A percentile compares a stretch with the other conserved stretches of the same genome.
Evolutionary conservation across 2,113 vertebrate genomes (phyloP).

Genomic region (Artemisiospiza belli): DNA sequence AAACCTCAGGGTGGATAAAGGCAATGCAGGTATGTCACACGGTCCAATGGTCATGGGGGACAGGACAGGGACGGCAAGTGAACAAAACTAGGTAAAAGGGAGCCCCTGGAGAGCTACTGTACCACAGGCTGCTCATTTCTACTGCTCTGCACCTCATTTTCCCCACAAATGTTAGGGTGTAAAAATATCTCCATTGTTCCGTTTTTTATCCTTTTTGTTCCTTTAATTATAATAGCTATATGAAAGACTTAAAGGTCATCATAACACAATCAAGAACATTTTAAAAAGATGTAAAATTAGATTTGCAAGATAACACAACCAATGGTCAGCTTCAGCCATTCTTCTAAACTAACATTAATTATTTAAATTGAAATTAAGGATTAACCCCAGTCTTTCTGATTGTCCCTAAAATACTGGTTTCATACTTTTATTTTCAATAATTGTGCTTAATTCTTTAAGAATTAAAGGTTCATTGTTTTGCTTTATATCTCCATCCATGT

Average conservation of each 20-base stretch:
- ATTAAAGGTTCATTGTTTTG: background rate
- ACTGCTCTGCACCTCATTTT: background rate
- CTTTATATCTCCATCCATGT: background rate
- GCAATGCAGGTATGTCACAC: fast-evolving
- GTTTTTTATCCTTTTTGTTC: background rate
- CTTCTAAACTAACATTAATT: background rate
- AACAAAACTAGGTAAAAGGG: background rate
- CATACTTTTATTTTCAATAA: background rate
- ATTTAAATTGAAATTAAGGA: background rate
- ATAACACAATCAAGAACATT: background rate
- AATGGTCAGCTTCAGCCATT: background rate
- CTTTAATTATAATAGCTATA: background rate
- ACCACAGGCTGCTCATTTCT: background rate
- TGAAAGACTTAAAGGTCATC: background rate
- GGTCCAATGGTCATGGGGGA: fast-evolving
- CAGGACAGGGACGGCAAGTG: background rate
- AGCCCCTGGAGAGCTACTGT: background rate
- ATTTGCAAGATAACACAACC: background rate
- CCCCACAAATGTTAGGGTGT: background rate
- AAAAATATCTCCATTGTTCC: background rate
- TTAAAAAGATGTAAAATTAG: background rate
- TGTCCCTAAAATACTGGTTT: background rate
- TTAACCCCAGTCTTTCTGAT: background rate
- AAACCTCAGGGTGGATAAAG: background rate
- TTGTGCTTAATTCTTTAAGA: background rate